Evolutionary conservation across 2,797 vertebrate species (phyloP).

Genomic region (Cyclura pinguis): DNA sequence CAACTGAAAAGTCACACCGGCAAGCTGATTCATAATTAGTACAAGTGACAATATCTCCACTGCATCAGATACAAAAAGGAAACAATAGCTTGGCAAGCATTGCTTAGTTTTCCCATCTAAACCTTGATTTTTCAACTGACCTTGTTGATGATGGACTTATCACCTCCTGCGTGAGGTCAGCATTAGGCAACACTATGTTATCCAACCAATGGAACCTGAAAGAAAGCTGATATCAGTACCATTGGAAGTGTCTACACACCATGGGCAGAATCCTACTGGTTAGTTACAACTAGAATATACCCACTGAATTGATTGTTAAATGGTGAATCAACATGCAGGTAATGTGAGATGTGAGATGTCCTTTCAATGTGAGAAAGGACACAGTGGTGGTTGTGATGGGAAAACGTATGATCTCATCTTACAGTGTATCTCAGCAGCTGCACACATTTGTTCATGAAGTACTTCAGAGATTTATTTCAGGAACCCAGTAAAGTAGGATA

Average conservation of each 20-base stretch:
- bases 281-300: too few species aligned
- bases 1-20: background rate
- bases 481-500: background rate
- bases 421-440: background rate
- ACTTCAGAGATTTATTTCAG: background rate
- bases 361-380: background rate
- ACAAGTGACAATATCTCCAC: background rate
- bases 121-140: background rate
- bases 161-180: background rate
- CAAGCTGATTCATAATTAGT: background rate
- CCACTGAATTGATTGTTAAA: too few species aligned
- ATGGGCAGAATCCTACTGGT: too few species aligned
- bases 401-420: background rate
- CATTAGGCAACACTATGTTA: too few species aligned
- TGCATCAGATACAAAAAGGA: background rate
- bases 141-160: background rate
- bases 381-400: background rate
- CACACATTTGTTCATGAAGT: background rate
- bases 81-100: background rate
- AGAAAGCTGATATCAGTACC: too few species aligned
- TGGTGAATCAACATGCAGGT: too few species aligned
- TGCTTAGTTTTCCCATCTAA: background rate
- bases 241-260: too few species aligned
- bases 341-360: too few species aligned
- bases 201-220: too few species aligned